Base-by-base conservation (phyloP, 2,888 invertebrate genomes). In the Reticulitermes lucifugus region DNA sequence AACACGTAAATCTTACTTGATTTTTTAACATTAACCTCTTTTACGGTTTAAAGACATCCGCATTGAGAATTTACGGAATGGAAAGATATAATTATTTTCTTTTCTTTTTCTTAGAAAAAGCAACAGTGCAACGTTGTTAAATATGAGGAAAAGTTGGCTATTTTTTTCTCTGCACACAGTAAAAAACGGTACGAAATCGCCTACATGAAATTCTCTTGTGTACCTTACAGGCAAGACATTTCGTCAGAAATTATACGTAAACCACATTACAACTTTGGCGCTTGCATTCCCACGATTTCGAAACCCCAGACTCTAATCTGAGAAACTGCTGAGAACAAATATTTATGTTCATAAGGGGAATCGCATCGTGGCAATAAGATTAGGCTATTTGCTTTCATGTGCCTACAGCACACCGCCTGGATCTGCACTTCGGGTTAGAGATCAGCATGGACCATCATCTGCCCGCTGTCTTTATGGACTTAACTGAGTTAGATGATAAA, bases 151-250 rank as follows among this genome's bases (percentile, higher is more conserved):
- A 77, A 75, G 83, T 77, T 41, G 46, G 70, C 29, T 77, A 14
- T 51, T 29, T 70, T 5, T 79, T 84, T 51, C 82, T 79, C 60
- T 77, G 86, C 84, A 86, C 83, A 86, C 86, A 83, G 86, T 86
- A 86, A 84, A 86, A 86, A 86, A 84, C 73, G 82, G 86, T 86
- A 86, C 70, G 86, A 86, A 86, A 86, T 77, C 43, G 35, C 46
- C 84, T 86, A 84, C 79, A 77, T 43, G 55, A 82, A 65, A 83
- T 41, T 59, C 70, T 77, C 83, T 77, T 83, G 83, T 55, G 59
- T 85, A 73, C 79, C 35, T 80, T 55, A 79, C 70, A 84, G 35
- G 46, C 79, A 81, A 82, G 77, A 85, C 60, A 75, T 82, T 77
- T 75, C 70, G 60, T 79, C 43, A 35, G 60, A 84, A 79, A 73